Conservation (phyloP, 2,113 vertebrate species). For the Seriola aureovittata region DNA sequence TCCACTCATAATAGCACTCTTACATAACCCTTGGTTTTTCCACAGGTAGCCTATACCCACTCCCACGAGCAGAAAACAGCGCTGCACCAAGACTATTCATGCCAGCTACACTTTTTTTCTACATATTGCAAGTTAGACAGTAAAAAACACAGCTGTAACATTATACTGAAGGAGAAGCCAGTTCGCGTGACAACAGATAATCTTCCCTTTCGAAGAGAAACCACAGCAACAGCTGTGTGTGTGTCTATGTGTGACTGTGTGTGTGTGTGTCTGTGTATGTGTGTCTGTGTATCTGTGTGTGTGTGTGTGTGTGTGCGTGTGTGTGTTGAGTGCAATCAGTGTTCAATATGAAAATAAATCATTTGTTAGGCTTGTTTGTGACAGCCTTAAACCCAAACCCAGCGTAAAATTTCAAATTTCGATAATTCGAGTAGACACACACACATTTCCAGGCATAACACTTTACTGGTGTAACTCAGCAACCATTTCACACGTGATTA, state of each 20-base stretch:
- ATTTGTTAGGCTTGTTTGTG: constrained; percentile 55
- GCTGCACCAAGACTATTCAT: neutral
- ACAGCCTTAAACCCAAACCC: constrained; percentile 53
- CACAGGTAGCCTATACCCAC: constrained; percentile 3
- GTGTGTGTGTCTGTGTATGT: constrained; percentile 12
- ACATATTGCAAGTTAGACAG: neutral
- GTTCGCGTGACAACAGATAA: constrained; percentile 61
- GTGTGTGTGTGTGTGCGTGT: constrained; percentile 14
- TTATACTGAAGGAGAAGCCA: constrained; percentile 32
- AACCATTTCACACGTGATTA: neutral
- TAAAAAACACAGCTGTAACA: constrained; percentile 30
- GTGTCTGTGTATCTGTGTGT: constrained; percentile 1
- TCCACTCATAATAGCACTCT: constrained; percentile 10
- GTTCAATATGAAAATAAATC: constrained; percentile 57
- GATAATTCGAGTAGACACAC: constrained; percentile 35
- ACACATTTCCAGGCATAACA: constrained; percentile 5
- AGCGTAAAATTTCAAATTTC: constrained; percentile 24
- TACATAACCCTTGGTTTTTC: constrained; percentile 11
- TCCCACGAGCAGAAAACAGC: neutral
- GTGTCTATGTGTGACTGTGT: constrained; percentile 21
- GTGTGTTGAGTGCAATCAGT: constrained; percentile 23
- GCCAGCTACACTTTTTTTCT: neutral
- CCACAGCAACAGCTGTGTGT: constrained; percentile 46
- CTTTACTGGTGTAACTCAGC: constrained; percentile 22
- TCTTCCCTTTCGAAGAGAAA: constrained; percentile 45